Evolutionary conservation across 2,113 vertebrate species (phyloP), one percentile per base, ranked within the genome.

Genomic region (Dromas ardeola): DNA sequence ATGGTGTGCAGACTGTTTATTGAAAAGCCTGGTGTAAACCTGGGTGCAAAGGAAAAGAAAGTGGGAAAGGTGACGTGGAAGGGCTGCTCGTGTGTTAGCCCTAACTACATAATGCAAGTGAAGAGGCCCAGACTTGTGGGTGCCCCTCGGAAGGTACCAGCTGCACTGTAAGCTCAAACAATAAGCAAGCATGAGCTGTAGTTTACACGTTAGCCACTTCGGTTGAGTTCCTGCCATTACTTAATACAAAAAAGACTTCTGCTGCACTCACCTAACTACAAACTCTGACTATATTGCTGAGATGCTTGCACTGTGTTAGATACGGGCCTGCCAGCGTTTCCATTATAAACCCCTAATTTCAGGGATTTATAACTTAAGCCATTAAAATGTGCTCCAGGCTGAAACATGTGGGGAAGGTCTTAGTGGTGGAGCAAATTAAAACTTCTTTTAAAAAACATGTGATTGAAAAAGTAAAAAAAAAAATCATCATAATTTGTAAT

Each of bases 271-370:
- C 36, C 81, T 91, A 63, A n/a, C 83, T 58, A 14, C 78, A 83
- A 34, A 67, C 80, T 61, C 34, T 38, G 77, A 29, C 72, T 61
- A 0, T 81, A 40, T 21, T 38, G 65, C 70, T 61, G 32, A 91
- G 58, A 29, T 71, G 61, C 55, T 86, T 59, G 88, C 34, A 12
- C 32, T 70, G 15, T 69, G 73, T 88, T 88, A 85, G 84, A 83
- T 88, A 58, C 11, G 15, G 73, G 65, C 14, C 7, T 95, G 81
- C 85, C 91, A 96, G 27, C 5, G 4, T 82, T 96, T 97, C 81
- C 80, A 95, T 95, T 91, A 74, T 56, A 90, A 93, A 89, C 55
- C 20, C 50, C 59, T 79, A 91, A 88, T 93, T 96, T 95, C 63
- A 85, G 73, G 17, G 43, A 29, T 96, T 96, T 95, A 32, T 90